Conservation (phyloP, 2,797 vertebrate species). For the Cyclura pinguis region DNA sequence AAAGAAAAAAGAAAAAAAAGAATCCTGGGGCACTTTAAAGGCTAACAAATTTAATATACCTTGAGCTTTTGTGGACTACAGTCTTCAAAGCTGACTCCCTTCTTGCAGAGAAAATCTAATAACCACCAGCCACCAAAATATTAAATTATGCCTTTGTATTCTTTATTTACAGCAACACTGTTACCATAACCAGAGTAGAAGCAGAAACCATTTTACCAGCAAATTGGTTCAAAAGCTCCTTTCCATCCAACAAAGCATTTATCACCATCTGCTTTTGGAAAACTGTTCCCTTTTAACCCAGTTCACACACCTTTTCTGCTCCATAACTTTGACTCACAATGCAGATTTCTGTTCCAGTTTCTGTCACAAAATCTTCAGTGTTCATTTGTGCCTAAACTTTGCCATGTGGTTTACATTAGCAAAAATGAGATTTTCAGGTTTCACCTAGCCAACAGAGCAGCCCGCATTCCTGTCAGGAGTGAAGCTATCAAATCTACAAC, state of each 20-base stretch:
- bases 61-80: too few species aligned
- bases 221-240: slow-evolving; percentile 58
- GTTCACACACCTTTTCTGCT: slow-evolving; percentile 17
- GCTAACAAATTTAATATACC: too few species aligned
- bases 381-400: slow-evolving; percentile 62
- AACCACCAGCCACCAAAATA: slow-evolving; percentile 63
- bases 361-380: slow-evolving; percentile 45
- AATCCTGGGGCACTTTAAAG: too few species aligned
- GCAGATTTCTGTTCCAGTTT: slow-evolving; percentile 63
- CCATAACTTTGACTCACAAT: neutral
- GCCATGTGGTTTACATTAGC: slow-evolving; percentile 74
- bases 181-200: slow-evolving; percentile 70
- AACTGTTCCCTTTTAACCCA: slow-evolving; percentile 58
- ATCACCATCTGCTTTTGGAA: slow-evolving; percentile 71
- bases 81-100: slow-evolving; percentile 48
- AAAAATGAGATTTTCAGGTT: slow-evolving; percentile 66
- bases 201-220: slow-evolving; percentile 71
- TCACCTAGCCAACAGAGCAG: slow-evolving; percentile 59
- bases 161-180: slow-evolving; percentile 61
- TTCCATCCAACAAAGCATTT: slow-evolving; percentile 63
- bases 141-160: slow-evolving; percentile 72
- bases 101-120: slow-evolving; percentile 52
- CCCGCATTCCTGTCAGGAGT: slow-evolving; percentile 63
- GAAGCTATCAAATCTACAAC: slow-evolving; percentile 68
- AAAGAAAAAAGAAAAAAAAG: too few species aligned